These are phyloP conservation scores for Lycocorax pyrrhopterus DNA, from an alignment of 2,113 vertebrate species.

Conservation along the genomic window DNA sequence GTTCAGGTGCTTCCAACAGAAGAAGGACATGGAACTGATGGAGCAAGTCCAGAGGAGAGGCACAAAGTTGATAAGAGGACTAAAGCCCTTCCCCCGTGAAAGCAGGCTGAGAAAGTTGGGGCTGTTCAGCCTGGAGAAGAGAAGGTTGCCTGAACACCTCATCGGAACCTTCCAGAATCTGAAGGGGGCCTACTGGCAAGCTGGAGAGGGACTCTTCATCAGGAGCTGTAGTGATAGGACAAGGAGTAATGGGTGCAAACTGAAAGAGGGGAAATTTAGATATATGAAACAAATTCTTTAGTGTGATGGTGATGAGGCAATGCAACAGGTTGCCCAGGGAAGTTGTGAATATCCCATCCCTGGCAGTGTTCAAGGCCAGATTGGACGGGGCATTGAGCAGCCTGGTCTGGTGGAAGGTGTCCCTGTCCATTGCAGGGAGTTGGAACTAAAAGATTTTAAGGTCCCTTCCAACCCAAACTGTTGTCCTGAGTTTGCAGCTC, in stretches of 20 bases:
- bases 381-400: accelerated
- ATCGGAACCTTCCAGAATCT: not conserved
- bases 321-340: not conserved
- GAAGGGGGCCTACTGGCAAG: too few species aligned
- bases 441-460: not conserved
- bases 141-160: not conserved
- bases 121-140: not conserved
- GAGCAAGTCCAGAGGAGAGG: not conserved
- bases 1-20: too few species aligned
- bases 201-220: not conserved
- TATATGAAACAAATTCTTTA: not conserved
- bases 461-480: not conserved
- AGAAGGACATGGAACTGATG: too few species aligned
- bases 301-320: not conserved
- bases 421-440: too few species aligned
- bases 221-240: not conserved
- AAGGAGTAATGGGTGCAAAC: not conserved
- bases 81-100: not conserved
- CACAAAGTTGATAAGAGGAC: too few species aligned
- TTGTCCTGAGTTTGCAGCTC: too few species aligned
- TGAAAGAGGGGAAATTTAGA: not conserved
- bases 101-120: not conserved
- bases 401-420: not conserved
- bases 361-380: not conserved
- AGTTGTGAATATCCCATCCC: not conserved